Evolutionary conservation across 53 echinoderm and acorn worm genomes (phyloP).

Genomic region (Stichopus horrens): DNA sequence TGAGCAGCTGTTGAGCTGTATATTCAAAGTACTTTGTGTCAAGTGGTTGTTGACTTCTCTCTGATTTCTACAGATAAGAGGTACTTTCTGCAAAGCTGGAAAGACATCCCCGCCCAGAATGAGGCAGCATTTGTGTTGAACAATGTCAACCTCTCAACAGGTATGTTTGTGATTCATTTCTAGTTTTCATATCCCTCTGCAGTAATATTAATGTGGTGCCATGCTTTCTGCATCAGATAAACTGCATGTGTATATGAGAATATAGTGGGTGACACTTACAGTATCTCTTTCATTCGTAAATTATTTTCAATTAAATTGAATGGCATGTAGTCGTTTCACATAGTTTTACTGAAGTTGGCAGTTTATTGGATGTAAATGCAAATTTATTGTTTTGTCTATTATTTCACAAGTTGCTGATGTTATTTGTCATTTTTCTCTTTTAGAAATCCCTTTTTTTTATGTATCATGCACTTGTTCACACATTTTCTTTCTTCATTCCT

Average conservation of each 20-base stretch:
- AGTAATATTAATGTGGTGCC: too few relatives aligned
- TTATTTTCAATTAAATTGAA: too few relatives aligned
- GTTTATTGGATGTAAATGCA: background rate
- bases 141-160: slow-evolving; percentile 62
- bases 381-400: background rate
- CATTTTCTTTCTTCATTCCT: slow-evolving; percentile 13
- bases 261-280: too few relatives aligned
- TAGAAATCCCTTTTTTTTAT: background rate
- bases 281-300: too few relatives aligned
- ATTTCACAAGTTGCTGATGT: background rate
- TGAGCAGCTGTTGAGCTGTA: background rate
- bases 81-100: slow-evolving; percentile 82
- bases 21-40: background rate
- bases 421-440: background rate
- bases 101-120: slow-evolving; percentile 75
- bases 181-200: too few relatives aligned
- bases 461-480: background rate
- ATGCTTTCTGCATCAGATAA: too few relatives aligned
- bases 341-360: too few relatives aligned
- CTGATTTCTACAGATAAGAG: slow-evolving; percentile 63
- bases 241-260: too few relatives aligned
- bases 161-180: slow-evolving; percentile 48
- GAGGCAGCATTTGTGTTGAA: slow-evolving; percentile 67
- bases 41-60: background rate
- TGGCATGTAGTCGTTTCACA: too few relatives aligned